These are phyloP conservation scores for Gallinago undulata DNA, from an alignment of 2,113 vertebrate genomes.

Conservation along the genomic window DNA sequence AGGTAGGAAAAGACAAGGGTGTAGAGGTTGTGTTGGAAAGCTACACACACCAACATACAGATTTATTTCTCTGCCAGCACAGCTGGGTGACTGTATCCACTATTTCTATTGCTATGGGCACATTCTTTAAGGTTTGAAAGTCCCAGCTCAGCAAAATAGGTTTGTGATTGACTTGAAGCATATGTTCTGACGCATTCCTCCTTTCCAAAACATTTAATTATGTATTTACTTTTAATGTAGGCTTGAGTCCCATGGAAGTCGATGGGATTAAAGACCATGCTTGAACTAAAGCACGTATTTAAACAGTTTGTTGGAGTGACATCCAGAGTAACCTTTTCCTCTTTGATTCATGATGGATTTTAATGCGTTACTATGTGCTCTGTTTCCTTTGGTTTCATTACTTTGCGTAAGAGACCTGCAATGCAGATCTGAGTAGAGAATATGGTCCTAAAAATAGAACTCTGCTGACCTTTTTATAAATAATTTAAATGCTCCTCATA, in stretches of 20 bases:
- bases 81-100: not conserved
- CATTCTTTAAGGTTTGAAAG: not conserved
- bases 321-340: not conserved
- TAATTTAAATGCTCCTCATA: conserved; percentile 56
- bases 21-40: not conserved
- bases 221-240: not conserved
- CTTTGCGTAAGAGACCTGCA: conserved; percentile 44
- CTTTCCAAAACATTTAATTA: not conserved
- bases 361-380: not conserved
- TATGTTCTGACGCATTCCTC: not conserved
- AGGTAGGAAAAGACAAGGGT: not conserved
- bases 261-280: not conserved
- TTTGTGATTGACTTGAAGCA: not conserved
- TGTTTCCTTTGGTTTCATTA: not conserved
- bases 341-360: not conserved
- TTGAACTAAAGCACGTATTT: not conserved
- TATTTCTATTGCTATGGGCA: not conserved
- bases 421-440: conserved; percentile 50
- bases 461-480: conserved; percentile 69
- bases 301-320: not conserved
- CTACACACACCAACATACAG: fast-evolving
- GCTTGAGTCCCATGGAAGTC: not conserved
- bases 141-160: not conserved
- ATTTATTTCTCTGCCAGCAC: not conserved
- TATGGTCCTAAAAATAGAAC: conserved; percentile 57